phyloP scores from a whole-genome alignment of 2,113 vertebrate genomes.

The Sebastes fasciatus region DNA sequence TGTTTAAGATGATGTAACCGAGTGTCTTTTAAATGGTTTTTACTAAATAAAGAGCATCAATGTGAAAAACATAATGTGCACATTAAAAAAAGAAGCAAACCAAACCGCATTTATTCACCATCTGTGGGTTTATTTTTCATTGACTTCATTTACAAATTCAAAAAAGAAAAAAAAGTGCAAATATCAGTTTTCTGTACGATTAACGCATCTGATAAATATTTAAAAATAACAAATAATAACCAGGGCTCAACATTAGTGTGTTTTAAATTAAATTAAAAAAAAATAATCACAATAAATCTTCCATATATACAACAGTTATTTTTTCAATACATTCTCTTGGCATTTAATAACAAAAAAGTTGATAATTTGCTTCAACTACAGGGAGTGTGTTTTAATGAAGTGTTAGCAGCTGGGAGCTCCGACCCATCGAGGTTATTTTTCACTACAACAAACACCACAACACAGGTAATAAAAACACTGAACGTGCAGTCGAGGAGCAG shows the following conservation, averaged over 20 bases:
- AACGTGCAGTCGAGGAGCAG: not conserved
- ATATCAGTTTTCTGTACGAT: slow-evolving; percentile 10
- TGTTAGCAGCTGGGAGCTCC: slow-evolving; percentile 30
- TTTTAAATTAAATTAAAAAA: slow-evolving; percentile 31
- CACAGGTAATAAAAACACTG: not conserved
- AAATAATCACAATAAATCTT: not conserved
- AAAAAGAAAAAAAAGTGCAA: slow-evolving; percentile 58
- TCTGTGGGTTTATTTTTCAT: slow-evolving; percentile 42
- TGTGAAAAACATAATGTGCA: not conserved
- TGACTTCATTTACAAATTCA: slow-evolving; percentile 49
- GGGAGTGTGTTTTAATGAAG: not conserved
- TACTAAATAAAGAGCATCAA: not conserved
- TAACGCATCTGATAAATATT: slow-evolving; percentile 31
- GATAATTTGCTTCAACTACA: not conserved
- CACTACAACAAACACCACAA: not conserved
- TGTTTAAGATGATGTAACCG: not conserved
- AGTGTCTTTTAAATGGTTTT: not conserved
- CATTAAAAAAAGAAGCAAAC: not conserved
- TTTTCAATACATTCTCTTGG: slow-evolving; percentile 51
- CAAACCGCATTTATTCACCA: not conserved
- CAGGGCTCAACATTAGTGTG: slow-evolving; percentile 18
- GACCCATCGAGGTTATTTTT: not conserved
- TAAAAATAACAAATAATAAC: not conserved
- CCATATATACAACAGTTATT: slow-evolving; percentile 18
- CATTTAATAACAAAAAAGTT: slow-evolving; percentile 23